Evolutionary conservation across 2,113 vertebrate genomes (phyloP).

Genomic region (Onychorhynchus coronatus): DNA sequence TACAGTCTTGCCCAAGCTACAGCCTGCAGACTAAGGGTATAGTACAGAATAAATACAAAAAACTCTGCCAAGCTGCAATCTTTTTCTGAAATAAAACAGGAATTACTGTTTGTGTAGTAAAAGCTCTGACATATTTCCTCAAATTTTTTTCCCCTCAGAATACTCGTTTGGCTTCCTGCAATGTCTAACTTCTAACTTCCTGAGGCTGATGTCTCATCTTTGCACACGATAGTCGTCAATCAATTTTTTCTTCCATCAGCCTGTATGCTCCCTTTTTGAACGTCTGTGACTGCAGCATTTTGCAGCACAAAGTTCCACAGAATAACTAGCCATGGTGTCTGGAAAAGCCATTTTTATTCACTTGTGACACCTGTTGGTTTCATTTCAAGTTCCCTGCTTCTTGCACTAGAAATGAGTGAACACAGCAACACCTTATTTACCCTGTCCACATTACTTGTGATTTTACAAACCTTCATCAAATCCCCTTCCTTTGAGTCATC

Average conservation of each 20-base stretch:
- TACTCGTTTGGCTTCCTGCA: background rate
- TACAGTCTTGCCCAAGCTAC: background rate
- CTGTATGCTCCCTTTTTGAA: background rate
- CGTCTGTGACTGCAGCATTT: background rate
- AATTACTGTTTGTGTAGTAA: background rate
- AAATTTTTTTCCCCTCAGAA: background rate
- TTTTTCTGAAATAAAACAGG: background rate
- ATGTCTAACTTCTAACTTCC: background rate
- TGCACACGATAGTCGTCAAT: background rate
- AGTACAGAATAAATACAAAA: background rate
- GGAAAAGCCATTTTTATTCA: background rate
- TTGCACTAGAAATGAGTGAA: background rate
- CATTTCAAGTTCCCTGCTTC: background rate
- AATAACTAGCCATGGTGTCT: background rate
- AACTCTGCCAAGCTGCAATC: background rate
- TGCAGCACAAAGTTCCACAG: background rate
- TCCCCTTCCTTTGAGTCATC: background rate
- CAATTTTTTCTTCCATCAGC: background rate
- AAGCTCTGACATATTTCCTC: background rate
- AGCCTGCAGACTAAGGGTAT: background rate
- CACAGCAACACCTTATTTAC: background rate
- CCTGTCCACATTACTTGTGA: background rate
- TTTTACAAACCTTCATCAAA: background rate
- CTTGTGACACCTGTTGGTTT: slow-evolving; percentile 31
- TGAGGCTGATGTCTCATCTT: background rate